Evolutionary conservation across 2,113 vertebrate genomes (phyloP).

Genomic region (Phrynocephalus versicolor): DNA sequence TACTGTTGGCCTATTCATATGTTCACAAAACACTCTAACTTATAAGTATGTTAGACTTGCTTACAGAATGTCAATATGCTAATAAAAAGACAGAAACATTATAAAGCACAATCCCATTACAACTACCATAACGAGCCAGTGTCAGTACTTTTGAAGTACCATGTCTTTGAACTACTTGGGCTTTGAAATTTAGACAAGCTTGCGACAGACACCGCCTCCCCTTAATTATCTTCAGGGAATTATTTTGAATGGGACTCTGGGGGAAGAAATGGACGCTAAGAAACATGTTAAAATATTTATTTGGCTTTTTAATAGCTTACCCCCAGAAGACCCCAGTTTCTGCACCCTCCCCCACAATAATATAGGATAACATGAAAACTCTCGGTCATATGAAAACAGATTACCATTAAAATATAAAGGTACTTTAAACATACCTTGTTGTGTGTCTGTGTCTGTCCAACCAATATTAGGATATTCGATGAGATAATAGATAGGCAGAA

Average conservation of each 20-base stretch:
- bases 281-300: slow-evolving; percentile 43
- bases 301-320: slow-evolving; percentile 46
- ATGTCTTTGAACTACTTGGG: slow-evolving; percentile 63
- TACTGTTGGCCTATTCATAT: neutral
- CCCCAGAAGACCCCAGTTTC: slow-evolving; percentile 20
- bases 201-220: slow-evolving; percentile 25
- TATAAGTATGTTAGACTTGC: slow-evolving; percentile 56
- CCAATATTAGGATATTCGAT: slow-evolving; percentile 96
- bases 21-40: slow-evolving; percentile 45
- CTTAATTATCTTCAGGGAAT: slow-evolving; percentile 53
- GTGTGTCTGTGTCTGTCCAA: slow-evolving; percentile 98
- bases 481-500: slow-evolving; percentile 99
- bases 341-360: slow-evolving; percentile 10
- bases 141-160: slow-evolving; percentile 66
- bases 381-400: slow-evolving; percentile 40
- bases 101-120: slow-evolving; percentile 63
- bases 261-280: slow-evolving; percentile 9
- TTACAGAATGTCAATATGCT: slow-evolving; percentile 57
- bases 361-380: neutral
- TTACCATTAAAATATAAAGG: slow-evolving; percentile 34
- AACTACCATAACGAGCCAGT: slow-evolving; percentile 66
- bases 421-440: slow-evolving; percentile 85
- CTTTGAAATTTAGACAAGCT: slow-evolving; percentile 66
- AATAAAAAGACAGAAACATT: slow-evolving; percentile 67
- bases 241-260: slow-evolving; percentile 53